Evolutionary conservation across 2,797 vertebrate species (phyloP).

Genomic region (Pogoniulus pusillus): DNA sequence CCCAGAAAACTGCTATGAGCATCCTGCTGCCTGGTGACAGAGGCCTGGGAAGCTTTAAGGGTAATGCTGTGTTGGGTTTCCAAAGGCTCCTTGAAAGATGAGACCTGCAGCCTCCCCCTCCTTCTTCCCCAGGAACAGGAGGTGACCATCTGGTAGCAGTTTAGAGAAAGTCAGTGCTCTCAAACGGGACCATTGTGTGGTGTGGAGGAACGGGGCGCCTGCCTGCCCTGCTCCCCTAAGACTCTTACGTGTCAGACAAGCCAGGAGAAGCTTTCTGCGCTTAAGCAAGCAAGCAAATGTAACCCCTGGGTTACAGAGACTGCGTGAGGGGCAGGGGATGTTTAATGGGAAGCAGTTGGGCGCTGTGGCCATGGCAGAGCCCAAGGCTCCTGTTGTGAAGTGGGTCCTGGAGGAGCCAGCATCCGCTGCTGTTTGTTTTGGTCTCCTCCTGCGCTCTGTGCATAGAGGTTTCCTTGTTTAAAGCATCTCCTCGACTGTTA

Average conservation of each 20-base stretch:
- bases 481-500: not conserved
- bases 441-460: conserved; percentile 2
- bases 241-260: conserved; percentile 14
- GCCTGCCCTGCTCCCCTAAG: conserved; percentile 22
- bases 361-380: accelerated
- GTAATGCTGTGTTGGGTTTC: conserved; percentile 18
- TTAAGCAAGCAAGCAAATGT: conserved; percentile 61
- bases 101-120: conserved; percentile 55
- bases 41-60: conserved; percentile 14
- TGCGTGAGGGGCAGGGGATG: not conserved
- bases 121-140: conserved; percentile 48
- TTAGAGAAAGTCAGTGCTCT: conserved; percentile 23
- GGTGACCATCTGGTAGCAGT: conserved; percentile 70
- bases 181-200: conserved; percentile 52
- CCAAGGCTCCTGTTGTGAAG: not conserved
- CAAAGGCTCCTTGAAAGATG: conserved; percentile 52
- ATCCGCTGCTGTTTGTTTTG: conserved; percentile 39
- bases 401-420: not conserved
- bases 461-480: conserved; percentile 7
- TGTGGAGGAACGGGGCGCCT: conserved; percentile 16
- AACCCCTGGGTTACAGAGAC: conserved; percentile 41
- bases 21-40: not conserved
- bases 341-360: conserved; percentile 57
- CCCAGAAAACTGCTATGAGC: accelerated
- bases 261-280: conserved; percentile 17